Evolutionary conservation across 2,797 vertebrate species (phyloP).

Genomic region (Gallirallus australis): DNA sequence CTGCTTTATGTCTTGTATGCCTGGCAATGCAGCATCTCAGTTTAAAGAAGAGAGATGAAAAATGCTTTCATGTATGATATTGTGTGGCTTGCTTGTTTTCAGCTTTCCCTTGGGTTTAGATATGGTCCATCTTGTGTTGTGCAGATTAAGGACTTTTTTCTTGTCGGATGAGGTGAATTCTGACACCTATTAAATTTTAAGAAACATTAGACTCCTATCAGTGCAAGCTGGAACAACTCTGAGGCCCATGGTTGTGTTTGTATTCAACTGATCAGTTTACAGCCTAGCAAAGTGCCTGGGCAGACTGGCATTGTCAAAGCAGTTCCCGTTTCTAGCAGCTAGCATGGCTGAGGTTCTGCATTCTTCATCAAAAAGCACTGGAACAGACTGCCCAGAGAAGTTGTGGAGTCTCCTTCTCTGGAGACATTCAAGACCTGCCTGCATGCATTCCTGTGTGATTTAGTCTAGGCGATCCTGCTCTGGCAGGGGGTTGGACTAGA

Average conservation of each 20-base stretch:
- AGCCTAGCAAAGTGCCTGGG: not conserved
- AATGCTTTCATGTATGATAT: not conserved
- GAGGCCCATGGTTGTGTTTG: not conserved
- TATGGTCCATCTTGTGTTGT: not conserved
- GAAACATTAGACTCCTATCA: not conserved
- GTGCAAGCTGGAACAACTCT: not conserved
- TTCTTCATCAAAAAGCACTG: not conserved
- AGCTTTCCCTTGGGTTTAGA: too few relatives aligned
- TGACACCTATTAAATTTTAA: not conserved
- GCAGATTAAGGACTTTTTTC: not conserved
- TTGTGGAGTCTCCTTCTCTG: too few relatives aligned
- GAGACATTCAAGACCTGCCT: too few relatives aligned
- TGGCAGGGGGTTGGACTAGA: too few relatives aligned
- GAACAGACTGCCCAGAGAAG: too few relatives aligned
- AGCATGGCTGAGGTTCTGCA: not conserved
- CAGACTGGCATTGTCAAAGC: not conserved
- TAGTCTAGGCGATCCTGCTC: too few relatives aligned
- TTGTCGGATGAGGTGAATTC: not conserved
- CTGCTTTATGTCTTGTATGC: not conserved
- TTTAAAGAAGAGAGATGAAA: not conserved
- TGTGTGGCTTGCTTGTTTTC: too few relatives aligned
- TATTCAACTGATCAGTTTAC: not conserved
- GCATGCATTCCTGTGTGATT: too few relatives aligned
- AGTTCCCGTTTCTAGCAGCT: not conserved
- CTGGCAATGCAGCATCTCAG: not conserved